phyloP scores from a whole-genome alignment of 2,888 invertebrate genomes.

The Leptothorax acervorum region DNA sequence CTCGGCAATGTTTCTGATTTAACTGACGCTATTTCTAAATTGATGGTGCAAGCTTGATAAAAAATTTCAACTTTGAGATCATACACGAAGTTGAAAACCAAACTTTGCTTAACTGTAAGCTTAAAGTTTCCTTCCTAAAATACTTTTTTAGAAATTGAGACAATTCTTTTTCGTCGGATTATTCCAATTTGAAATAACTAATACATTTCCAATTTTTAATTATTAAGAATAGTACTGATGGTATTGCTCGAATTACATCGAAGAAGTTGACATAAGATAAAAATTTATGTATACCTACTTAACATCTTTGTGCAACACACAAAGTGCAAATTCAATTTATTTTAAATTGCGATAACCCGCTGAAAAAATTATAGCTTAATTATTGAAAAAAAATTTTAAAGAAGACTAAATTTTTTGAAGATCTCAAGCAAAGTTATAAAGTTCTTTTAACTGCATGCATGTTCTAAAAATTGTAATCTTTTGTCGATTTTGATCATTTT shows the following conservation, averaged over 20 bases:
- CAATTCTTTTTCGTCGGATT: neutral
- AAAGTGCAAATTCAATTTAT: neutral
- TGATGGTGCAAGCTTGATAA: neutral
- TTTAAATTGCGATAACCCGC: neutral
- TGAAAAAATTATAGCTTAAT: neutral
- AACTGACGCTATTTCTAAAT: neutral
- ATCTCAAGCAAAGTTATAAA: neutral
- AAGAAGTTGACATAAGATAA: neutral
- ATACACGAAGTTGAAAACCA: neutral
- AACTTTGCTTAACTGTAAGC: neutral
- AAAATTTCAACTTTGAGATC: constrained; percentile 1
- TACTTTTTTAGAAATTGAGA: neutral
- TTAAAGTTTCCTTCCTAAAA: neutral
- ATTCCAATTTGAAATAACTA: neutral
- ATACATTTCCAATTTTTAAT: neutral
- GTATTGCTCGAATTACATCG: neutral
- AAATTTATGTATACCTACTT: neutral
- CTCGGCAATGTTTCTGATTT: neutral
- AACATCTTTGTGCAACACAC: neutral
- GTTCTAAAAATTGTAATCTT: neutral
- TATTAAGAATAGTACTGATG: neutral
- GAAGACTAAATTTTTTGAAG: neutral
- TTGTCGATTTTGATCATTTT: neutral
- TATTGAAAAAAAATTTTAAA: neutral
- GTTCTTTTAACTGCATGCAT: neutral